A percentile compares a stretch with the other conserved stretches of the same genome.
Evolutionary conservation across 2,797 vertebrate genomes (phyloP).

Genomic region (Babyrousa celebensis): DNA sequence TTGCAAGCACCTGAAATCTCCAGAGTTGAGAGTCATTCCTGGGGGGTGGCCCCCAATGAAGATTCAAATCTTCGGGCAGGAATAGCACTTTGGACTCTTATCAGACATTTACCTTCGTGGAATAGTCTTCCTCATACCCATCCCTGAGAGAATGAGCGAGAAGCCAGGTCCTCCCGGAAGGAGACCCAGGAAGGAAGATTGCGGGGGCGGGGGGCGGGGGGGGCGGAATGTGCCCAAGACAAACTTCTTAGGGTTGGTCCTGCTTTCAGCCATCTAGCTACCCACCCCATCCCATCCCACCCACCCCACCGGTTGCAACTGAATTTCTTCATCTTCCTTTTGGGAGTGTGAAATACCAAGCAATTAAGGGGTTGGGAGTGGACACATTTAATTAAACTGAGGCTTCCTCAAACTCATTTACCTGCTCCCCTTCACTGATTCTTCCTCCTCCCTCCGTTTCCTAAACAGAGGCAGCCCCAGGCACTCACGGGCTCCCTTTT

Average conservation of each 20-base stretch:
- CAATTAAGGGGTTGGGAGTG: conserved; percentile 67
- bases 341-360: conserved; percentile 71
- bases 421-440: background rate
- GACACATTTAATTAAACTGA: conserved; percentile 71
- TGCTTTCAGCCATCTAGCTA: conserved; percentile 38
- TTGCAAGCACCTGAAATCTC: background rate
- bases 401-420: conserved; percentile 59
- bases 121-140: background rate
- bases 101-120: background rate
- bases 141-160: background rate
- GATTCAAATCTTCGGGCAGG: conserved; percentile 3
- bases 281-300: no score
- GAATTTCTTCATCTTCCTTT: conserved; percentile 53
- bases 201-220: background rate
- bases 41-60: background rate
- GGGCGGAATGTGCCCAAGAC: conserved; percentile 28
- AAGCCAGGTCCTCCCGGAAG: background rate
- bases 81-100: background rate
- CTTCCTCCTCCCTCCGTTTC: background rate
- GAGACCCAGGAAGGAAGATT: background rate
- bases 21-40: conserved; percentile 24
- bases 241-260: background rate
- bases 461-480: background rate
- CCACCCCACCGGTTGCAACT: background rate
- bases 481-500: background rate